Conservation (phyloP, 2,797 vertebrate species). For the Melanotaenia parkinsoni region DNA sequence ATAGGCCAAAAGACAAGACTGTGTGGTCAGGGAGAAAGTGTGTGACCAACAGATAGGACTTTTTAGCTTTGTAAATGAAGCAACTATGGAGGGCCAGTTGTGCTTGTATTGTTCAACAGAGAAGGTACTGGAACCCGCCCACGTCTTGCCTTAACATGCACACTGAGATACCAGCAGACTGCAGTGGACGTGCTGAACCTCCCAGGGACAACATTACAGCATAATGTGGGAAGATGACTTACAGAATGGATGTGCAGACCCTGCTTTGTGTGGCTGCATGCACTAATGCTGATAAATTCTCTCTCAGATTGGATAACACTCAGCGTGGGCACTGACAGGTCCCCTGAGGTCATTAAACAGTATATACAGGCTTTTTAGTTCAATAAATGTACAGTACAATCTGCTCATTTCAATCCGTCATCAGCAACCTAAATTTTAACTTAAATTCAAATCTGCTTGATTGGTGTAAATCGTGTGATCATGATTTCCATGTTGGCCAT, state of each 20-base stretch:
- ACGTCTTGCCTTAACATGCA: constrained; percentile 37
- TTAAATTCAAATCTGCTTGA: not conserved
- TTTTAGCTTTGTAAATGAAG: constrained; percentile 61
- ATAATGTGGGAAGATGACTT: constrained; percentile 20
- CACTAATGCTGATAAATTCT: constrained; percentile 56
- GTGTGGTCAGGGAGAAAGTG: constrained; percentile 10
- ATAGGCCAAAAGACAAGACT: not conserved
- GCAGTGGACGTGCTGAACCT: constrained; percentile 61
- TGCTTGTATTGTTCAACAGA: constrained; percentile 51
- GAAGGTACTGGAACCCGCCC: constrained; percentile 50
- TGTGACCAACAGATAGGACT: constrained; percentile 7
- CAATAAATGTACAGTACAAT: not conserved
- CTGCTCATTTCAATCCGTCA: not conserved
- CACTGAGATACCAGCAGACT: constrained; percentile 34
- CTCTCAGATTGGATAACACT: constrained; percentile 16
- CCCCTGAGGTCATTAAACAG: constrained; percentile 25
- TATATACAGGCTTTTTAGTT: constrained; percentile 4
- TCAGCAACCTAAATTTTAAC: not conserved
- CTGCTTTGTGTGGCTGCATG: constrained; percentile 60
- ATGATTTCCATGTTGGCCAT: too few species aligned
- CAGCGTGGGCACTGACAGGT: constrained; percentile 1
- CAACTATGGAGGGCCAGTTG: constrained; percentile 50
- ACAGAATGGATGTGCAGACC: constrained; percentile 12
- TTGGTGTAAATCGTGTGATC: not conserved
- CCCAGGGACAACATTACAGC: constrained; percentile 61